Evolutionary conservation across 2,797 vertebrate species (phyloP).

Genomic region (Pangasius krempfi): DNA sequence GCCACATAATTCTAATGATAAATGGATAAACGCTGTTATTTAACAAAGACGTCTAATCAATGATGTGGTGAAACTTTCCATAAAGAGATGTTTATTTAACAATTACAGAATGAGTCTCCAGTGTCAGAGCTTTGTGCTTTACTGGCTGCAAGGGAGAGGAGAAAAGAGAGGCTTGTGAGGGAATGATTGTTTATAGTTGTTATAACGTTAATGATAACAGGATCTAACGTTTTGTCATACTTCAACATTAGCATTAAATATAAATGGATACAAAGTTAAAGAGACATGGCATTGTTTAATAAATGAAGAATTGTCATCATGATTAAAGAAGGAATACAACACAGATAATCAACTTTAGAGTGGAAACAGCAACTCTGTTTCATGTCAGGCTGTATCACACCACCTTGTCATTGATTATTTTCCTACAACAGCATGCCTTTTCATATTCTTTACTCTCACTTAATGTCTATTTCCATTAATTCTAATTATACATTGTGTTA

Average conservation of each 20-base stretch:
- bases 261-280: not conserved
- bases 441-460: not conserved
- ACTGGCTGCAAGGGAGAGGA: not conserved
- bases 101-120: not conserved
- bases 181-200: not conserved
- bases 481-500: not conserved
- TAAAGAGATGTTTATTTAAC: not conserved
- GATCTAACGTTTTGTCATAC: not conserved
- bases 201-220: not conserved
- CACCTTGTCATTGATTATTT: not conserved
- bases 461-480: not conserved
- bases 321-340: not conserved
- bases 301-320: too few species aligned
- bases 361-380: not conserved
- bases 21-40: not conserved
- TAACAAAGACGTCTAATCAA: not conserved
- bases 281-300: not conserved
- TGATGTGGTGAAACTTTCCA: not conserved
- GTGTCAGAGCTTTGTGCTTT: not conserved
- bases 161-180: not conserved
- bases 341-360: not conserved
- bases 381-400: not conserved
- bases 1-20: not conserved
- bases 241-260: not conserved
- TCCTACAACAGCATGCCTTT: not conserved